These are phyloP conservation scores for Fulmarus glacialis DNA, from an alignment of 2,113 vertebrate genomes.

Conservation along the genomic window DNA sequence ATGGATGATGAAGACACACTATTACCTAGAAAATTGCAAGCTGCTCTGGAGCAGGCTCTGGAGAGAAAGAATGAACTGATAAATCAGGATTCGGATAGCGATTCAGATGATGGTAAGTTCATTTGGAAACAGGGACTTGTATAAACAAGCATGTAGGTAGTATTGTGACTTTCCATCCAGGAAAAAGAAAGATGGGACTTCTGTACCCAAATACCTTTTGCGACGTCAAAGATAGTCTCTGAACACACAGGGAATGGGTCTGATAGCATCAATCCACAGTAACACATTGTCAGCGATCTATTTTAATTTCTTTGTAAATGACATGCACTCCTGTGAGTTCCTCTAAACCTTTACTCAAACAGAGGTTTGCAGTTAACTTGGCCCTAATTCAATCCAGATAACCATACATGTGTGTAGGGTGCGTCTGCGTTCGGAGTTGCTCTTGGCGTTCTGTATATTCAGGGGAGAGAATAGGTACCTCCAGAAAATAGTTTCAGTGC, in stretches of 20 bases:
- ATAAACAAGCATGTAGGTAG: background rate
- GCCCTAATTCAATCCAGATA: background rate
- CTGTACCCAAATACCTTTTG: background rate
- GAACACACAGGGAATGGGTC: background rate
- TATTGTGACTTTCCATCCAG: background rate
- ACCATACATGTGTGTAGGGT: background rate
- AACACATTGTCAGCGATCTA: background rate
- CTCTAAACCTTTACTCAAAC: background rate
- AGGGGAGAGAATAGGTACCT: background rate
- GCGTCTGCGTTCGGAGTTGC: background rate
- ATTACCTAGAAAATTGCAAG: conserved; percentile 95
- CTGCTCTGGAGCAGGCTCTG: conserved; percentile 95
- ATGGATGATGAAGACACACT: conserved; percentile 98
- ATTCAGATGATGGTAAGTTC: conserved; percentile 93
- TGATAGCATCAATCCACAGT: background rate
- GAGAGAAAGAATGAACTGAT: conserved; percentile 96
- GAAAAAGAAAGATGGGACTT: background rate
- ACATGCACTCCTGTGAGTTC: background rate
- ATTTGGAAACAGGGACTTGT: background rate
- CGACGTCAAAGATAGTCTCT: background rate
- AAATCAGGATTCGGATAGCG: conserved; percentile 97
- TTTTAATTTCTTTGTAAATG: background rate
- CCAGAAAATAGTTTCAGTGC: background rate
- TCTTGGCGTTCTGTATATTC: background rate
- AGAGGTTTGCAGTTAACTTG: background rate